Conservation (phyloP, 2,888 invertebrate species). For the Biston stratarius region DNA sequence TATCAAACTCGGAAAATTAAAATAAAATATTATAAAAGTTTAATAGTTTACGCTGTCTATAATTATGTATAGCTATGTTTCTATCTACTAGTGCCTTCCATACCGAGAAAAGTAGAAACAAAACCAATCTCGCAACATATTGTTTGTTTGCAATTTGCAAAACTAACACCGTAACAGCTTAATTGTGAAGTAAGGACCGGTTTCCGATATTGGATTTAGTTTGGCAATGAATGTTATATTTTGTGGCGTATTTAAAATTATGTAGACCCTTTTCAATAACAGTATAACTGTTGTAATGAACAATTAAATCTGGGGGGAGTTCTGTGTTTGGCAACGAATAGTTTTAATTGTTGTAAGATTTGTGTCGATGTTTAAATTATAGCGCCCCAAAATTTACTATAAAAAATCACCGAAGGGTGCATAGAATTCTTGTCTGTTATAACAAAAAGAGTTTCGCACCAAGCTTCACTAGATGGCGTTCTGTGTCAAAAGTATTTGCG, state of each 20-base stretch:
- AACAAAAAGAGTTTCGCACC: too few species aligned
- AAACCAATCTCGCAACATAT: slow-evolving; percentile 47
- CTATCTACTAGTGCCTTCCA: slow-evolving; percentile 12
- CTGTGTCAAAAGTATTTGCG: too few species aligned
- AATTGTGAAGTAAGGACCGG: slow-evolving; percentile 57
- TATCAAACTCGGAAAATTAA: not conserved
- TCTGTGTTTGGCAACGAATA: too few species aligned
- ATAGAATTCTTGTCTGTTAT: too few species aligned
- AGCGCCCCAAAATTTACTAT: too few species aligned
- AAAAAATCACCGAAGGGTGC: too few species aligned
- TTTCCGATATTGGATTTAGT: slow-evolving; percentile 67
- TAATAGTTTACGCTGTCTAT: slow-evolving; percentile 6
- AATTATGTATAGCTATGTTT: slow-evolving; percentile 19
- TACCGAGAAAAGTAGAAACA: slow-evolving; percentile 41
- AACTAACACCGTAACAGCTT: slow-evolving; percentile 54
- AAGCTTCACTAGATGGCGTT: too few species aligned
- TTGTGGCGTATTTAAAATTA: slow-evolving; percentile 1
- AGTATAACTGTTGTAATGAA: not conserved
- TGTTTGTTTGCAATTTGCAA: slow-evolving; percentile 52
- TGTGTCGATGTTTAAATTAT: too few species aligned
- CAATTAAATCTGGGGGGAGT: too few species aligned
- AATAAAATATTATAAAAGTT: not conserved
- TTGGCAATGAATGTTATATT: slow-evolving; percentile 48
- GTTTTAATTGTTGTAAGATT: too few species aligned
- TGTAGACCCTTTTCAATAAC: not conserved